Percentiles rank a stretch among this genome's conserved stretches.
Evolutionary conservation across 1,140 invertebrate species (phyloP).

Genomic region (Druon quercuslanigerum): DNA sequence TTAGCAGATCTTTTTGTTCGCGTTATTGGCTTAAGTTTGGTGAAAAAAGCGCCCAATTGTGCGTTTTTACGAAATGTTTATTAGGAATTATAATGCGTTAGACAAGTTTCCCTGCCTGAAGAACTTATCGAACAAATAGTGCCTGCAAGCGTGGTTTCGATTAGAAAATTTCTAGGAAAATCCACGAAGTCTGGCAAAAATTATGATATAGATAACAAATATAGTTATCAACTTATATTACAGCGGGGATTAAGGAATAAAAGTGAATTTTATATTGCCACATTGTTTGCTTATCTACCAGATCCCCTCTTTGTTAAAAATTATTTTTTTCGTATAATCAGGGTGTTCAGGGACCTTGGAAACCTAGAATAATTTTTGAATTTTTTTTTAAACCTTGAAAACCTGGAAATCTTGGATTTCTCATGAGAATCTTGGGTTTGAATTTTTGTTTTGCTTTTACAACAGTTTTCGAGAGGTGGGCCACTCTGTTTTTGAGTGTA

Average conservation of each 20-base stretch:
- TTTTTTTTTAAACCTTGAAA: no score
- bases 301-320: conserved; percentile 28
- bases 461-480: no score
- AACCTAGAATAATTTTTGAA: no score
- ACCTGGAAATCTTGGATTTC: no score
- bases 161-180: not conserved
- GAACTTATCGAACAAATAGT: conserved; percentile 12
- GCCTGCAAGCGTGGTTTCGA: conserved; percentile 20
- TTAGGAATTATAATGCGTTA: conserved; percentile 10
- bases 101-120: conserved; percentile 17
- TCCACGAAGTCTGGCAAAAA: conserved; percentile 29
- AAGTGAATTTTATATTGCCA: conserved; percentile 50
- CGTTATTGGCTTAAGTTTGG: not conserved
- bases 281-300: conserved; percentile 32
- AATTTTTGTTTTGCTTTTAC: no score
- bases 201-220: conserved; percentile 36
- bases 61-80: not conserved
- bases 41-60: not conserved
- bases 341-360: no score
- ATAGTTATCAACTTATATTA: conserved; percentile 42
- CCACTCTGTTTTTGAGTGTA: no score
- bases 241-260: conserved; percentile 47
- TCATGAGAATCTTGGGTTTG: no score
- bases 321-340: not conserved
- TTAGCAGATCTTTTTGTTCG: not conserved